Base-by-base conservation (phyloP, 2,113 vertebrate species). In the Terrapene triunguis region DNA sequence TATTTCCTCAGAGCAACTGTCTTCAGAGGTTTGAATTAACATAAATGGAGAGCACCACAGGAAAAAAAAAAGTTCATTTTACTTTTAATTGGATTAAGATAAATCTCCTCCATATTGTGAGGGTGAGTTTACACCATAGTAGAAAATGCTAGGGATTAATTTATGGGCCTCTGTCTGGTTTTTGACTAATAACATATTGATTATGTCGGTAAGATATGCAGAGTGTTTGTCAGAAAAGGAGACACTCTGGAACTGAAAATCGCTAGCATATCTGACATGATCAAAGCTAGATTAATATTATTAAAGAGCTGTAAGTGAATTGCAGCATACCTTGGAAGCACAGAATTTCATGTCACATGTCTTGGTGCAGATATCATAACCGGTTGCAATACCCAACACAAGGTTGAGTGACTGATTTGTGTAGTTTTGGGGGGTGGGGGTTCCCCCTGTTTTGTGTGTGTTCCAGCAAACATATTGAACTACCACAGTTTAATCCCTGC, bases 161-260 rank as follows among this genome's bases (percentile, higher is more conserved):
- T 99, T 98, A 98, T 97, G 98, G 98, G 98, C 98, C 98, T 97
- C 96, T 55, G 84, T 99, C 98, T 98, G 98, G 96, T 98, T 99
- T 99, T 99, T 99, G 99, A 99, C 99, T 99, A 99, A 99, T 99
- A 99, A 99, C 94, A 82, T 99, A 99, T 99, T 97, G 99, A 99
- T 99, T 86, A 87, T 89, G 94, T 98, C 97, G 98, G 89, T 98
- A 98, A 98, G 98, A 99, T 99, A 99, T 99, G 98, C 98, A 99
- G 98, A 98, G 98, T 96, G 97, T 98, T 98, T 99, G 98, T 98
- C 98, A 98, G 97, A 92, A 93, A 96, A 90, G 97, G 95, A 98
- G 95, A 93, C 97, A 93, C 94, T 88, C 95, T 97, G 97, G 97
- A 99, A 98, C 98, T 97, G 98, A 98, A 99, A 98, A 98, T 98